These are phyloP conservation scores for Diaprepes abbreviatus DNA, from an alignment of 2,888 invertebrate genomes.

Conservation along the genomic window DNA sequence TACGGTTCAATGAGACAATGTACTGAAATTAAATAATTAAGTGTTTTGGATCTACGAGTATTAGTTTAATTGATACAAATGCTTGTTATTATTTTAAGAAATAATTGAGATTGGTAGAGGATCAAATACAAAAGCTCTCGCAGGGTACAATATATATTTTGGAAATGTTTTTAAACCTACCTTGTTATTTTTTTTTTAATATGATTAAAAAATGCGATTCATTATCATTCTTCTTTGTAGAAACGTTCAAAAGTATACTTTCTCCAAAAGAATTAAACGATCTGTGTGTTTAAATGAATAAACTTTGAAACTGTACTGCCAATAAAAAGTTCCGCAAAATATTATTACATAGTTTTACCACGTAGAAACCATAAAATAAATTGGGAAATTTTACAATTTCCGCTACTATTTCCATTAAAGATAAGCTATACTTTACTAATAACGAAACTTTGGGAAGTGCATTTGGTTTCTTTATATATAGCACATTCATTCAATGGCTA, in stretches of 20 bases:
- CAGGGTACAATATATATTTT: too few species aligned
- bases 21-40: too few species aligned
- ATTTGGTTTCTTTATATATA: constrained; percentile 19
- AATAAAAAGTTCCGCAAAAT: constrained; percentile 23
- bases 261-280: not conserved
- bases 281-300: constrained; percentile 11
- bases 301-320: constrained; percentile 6
- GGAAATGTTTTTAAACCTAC: too few species aligned
- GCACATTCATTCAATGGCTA: constrained; percentile 21
- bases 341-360: constrained; percentile 25
- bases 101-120: too few species aligned
- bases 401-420: constrained; percentile 36
- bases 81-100: too few species aligned
- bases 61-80: too few species aligned
- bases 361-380: constrained; percentile 30
- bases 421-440: constrained; percentile 28
- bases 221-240: not conserved
- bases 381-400: constrained; percentile 34
- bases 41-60: too few species aligned
- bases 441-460: constrained; percentile 22
- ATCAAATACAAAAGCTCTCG: too few species aligned
- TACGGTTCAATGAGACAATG: too few species aligned
- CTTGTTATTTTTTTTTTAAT: too few species aligned
- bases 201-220: too few species aligned
- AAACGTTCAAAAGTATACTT: constrained; percentile 12